These are phyloP conservation scores for Megaceryle alcyon DNA, from an alignment of 2,797 vertebrate genomes.

Conservation along the genomic window DNA sequence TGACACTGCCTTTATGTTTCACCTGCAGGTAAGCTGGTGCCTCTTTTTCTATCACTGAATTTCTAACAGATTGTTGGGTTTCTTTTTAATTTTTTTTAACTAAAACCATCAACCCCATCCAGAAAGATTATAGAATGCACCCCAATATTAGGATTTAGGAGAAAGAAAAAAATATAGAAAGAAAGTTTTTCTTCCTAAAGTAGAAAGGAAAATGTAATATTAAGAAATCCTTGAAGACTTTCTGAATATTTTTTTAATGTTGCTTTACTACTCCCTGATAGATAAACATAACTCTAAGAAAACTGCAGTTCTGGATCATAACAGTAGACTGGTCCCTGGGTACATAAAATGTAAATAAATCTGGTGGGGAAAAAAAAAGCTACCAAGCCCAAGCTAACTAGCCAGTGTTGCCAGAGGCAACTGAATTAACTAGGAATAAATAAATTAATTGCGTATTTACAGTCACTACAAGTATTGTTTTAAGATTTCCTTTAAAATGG, in stretches of 20 bases:
- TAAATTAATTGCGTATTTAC: not conserved
- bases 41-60: not conserved
- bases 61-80: not conserved
- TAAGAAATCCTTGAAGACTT: not conserved
- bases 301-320: not conserved
- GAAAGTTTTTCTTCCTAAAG: not conserved
- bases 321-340: not conserved
- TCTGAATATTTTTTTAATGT: not conserved
- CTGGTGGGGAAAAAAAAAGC: not conserved
- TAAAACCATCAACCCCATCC: not conserved
- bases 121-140: not conserved
- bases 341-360: not conserved
- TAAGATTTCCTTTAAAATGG: not conserved
- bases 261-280: not conserved
- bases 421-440: not conserved
- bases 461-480: not conserved
- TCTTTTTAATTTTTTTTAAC: not conserved
- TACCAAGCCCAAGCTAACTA: not conserved
- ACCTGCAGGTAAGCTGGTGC: not conserved
- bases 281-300: not conserved
- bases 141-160: not conserved
- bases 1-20: not conserved
- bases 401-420: not conserved
- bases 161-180: not conserved
- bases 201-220: not conserved